Conservation (phyloP, 2,113 vertebrate species). For the Solea senegalensis region DNA sequence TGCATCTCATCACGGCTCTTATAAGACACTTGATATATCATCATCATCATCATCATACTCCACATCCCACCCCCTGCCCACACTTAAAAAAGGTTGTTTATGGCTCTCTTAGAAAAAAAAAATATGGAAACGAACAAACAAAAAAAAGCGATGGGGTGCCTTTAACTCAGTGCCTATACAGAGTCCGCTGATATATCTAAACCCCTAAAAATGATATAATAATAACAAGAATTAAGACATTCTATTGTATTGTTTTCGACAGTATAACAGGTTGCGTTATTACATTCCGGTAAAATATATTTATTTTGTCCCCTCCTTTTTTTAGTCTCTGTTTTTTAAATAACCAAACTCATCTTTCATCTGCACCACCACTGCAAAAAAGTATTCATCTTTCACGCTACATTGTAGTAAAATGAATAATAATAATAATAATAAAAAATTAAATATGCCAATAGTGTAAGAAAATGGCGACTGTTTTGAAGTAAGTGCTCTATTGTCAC, state of each 20-base stretch:
- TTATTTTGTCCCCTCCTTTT: background rate
- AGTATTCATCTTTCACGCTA: background rate
- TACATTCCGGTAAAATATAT: slow-evolving; percentile 76
- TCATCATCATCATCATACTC: slow-evolving; percentile 48
- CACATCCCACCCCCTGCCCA: slow-evolving; percentile 4
- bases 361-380: slow-evolving; percentile 37
- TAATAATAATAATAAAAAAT: no score
- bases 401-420: no score
- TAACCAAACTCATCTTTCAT: slow-evolving; percentile 61
- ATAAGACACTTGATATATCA: slow-evolving; percentile 73
- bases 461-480: background rate
- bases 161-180: slow-evolving; percentile 51
- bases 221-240: slow-evolving; percentile 82
- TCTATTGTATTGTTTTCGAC: slow-evolving; percentile 82
- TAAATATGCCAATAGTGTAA: background rate
- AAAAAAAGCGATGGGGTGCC: slow-evolving; percentile 64
- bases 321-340: slow-evolving; percentile 31
- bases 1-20: slow-evolving; percentile 64
- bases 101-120: slow-evolving; percentile 74
- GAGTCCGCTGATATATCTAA: slow-evolving; percentile 58
- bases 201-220: slow-evolving; percentile 76
- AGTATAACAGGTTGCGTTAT: slow-evolving; percentile 71
- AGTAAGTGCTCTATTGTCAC: slow-evolving; percentile 52
- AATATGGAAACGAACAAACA: slow-evolving; percentile 65
- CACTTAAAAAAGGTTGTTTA: slow-evolving; percentile 50